Evolutionary conservation across 2,797 vertebrate species (phyloP).

Genomic region (Chaunax sp.): DNA sequence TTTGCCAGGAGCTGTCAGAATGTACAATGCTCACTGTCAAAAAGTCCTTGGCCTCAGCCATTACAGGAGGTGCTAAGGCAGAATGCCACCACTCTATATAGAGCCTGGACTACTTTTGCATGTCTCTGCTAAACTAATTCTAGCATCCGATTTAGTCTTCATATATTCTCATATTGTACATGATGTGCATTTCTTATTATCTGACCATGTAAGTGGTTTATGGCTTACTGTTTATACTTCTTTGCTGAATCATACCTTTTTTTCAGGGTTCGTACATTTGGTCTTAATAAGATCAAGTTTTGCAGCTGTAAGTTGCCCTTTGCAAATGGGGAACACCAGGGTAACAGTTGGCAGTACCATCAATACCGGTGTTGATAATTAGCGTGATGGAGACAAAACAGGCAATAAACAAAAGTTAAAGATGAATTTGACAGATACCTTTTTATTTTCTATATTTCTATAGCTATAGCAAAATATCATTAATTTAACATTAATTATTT

Average conservation of each 20-base stretch:
- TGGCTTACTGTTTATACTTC: slow-evolving; percentile 7
- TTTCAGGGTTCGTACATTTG: neutral
- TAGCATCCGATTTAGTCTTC: slow-evolving; percentile 14
- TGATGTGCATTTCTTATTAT: neutral
- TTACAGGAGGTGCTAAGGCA: slow-evolving; percentile 38
- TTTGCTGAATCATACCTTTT: slow-evolving; percentile 11
- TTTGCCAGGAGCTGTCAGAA: slow-evolving; percentile 55
- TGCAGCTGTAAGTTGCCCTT: too few relatives aligned
- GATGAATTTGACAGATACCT: too few relatives aligned
- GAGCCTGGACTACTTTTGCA: slow-evolving; percentile 33
- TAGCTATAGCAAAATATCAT: too few relatives aligned
- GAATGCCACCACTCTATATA: slow-evolving; percentile 30
- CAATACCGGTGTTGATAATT: too few relatives aligned
- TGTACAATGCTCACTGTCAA: slow-evolving; percentile 52
- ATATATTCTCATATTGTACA: slow-evolving; percentile 6
- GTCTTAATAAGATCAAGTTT: too few relatives aligned
- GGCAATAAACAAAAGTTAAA: too few relatives aligned
- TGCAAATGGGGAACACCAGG: too few relatives aligned
- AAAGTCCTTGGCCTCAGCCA: slow-evolving; percentile 45
- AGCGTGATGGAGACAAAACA: too few relatives aligned
- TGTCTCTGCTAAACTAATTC: slow-evolving; percentile 32
- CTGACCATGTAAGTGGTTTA: neutral
- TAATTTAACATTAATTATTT: too few relatives aligned
- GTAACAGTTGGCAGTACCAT: too few relatives aligned
- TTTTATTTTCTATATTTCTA: too few relatives aligned